Evolutionary conservation across 2,113 vertebrate genomes (phyloP), one percentile per base, ranked within the genome.

Genomic region (Phodopus roborovskii): DNA sequence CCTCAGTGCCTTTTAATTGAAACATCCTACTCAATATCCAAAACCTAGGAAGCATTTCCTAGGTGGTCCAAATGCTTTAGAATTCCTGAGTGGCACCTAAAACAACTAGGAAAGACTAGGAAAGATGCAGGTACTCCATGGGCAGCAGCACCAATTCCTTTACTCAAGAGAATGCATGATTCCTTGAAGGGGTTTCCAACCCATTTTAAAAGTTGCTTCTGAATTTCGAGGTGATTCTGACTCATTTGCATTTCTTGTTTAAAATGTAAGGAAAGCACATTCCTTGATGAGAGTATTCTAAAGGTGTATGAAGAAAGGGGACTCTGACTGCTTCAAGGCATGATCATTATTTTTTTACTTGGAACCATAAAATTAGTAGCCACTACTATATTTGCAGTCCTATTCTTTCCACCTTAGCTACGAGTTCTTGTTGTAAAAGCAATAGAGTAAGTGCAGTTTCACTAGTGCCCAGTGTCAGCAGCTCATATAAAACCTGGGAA

Each of bases 401-500:
- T 0, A 10, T 60, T 45, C 20, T 30, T 88, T 82, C 60, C 71
- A 83, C 16, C 53, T 26, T 53, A 87, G 94, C 88, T 95, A 92
- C 66, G 50, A 94, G 74, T 94, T 92, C 36, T 92, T 56, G 45
- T 70, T 94, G 93, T 94, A 92, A 97, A 64, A 95, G 68, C 42
- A 88, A 68, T 95, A 88, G 91, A 94, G 90, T 88, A 94, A 92
- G 64, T 82, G 92, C 53, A 81, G 22, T 93, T 97, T 90, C 91
- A 89, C 94, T 78, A 88, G 88, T 93, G 92, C 88, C 60, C 30
- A 86, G 73, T 98, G 97, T 98, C 97, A 98, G 68, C 97, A 97
- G 97, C 95, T 97, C 97, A 95, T 97, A 97, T 97, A 97, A 98
- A 96, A 97, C 73, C 66, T 89, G 94, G 82, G 68, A 96, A 97